Evolutionary conservation across 2,888 invertebrate genomes (phyloP), one percentile per base, ranked within the genome.

Genomic region (Diarsia dahlii): DNA sequence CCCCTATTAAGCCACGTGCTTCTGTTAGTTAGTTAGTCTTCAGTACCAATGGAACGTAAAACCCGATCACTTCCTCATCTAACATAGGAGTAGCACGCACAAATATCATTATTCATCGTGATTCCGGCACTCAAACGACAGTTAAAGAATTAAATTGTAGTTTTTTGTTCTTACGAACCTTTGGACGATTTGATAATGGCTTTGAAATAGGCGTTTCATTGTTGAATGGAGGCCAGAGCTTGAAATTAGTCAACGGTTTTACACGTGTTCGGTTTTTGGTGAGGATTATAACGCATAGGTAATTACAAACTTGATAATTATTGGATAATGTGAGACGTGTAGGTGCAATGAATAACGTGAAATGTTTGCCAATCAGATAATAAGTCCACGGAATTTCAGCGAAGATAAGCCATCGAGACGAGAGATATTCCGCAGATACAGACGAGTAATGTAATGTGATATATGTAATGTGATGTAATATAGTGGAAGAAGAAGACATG

Each of bases 81-180:
- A 54, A 75, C 52, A 39, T 50, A 39, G n/a, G 15, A 65, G 60
- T 23, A 80, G 60, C 87, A 84, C 87, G 87, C 87, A 84, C 73
- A 84, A 76, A 80, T 48, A 74, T 86, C 83, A 84, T 84, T 84
- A 86, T 69, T 87, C 83, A 87, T 78, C 64, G 83, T 70, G 76
- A 87, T 91, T 91, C 92, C 91, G 91, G 91, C 91, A 92, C 69
- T 80, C 79, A 85, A 90, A 78, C 82, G 91, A 88, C 88, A 86
- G 81, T 81, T 84, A 76, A 75, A 63, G 64, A 85, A 76, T 87
- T 76, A 84, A 81, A 84, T 77, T 82, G 78, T 56, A 68, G 39
- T 91, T 91, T 90, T 28, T 91, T 91, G 84, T 88, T 56, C 52
- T 48, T 79, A 28, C 54, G 66, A 67, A 76, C 71, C 72, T 74